Conservation (phyloP, 2,888 invertebrate genomes). For the Leucophenga montana region DNA sequence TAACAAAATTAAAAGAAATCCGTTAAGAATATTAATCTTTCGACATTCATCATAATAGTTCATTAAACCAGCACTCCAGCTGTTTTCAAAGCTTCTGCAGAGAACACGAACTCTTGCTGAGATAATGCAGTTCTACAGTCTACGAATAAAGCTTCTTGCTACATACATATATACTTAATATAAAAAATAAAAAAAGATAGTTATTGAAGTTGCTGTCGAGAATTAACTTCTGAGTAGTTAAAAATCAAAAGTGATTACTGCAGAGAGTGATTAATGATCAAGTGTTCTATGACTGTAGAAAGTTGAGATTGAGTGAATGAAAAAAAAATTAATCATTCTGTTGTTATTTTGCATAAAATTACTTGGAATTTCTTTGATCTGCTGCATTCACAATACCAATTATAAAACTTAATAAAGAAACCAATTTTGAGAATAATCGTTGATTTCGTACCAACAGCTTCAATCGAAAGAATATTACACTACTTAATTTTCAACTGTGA, state of each 20-base stretch:
- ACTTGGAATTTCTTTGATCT: too few relatives aligned
- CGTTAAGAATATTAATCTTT: neutral
- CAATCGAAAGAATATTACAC: too few relatives aligned
- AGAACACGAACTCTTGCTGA: neutral
- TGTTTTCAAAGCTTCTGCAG: neutral
- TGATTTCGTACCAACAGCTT: too few relatives aligned
- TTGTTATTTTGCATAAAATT: too few relatives aligned
- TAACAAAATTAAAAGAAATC: neutral
- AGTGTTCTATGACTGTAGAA: constrained; percentile 54
- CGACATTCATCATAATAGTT: neutral
- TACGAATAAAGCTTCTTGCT: constrained; percentile 22
- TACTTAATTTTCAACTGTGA: too few relatives aligned
- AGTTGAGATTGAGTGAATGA: too few relatives aligned
- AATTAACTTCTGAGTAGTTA: constrained; percentile 37
- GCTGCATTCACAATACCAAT: too few relatives aligned
- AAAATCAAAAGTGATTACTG: constrained; percentile 62
- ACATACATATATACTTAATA: too few relatives aligned
- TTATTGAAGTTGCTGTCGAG: neutral
- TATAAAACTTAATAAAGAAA: too few relatives aligned
- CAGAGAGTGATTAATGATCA: constrained; percentile 60
- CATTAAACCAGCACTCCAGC: neutral
- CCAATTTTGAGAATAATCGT: too few relatives aligned
- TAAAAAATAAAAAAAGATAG: too few relatives aligned
- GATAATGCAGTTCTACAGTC: neutral
- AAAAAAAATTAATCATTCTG: too few relatives aligned